Base-by-base conservation (phyloP, 2,797 vertebrate species). In the Chaetophractus vellerosus region DNA sequence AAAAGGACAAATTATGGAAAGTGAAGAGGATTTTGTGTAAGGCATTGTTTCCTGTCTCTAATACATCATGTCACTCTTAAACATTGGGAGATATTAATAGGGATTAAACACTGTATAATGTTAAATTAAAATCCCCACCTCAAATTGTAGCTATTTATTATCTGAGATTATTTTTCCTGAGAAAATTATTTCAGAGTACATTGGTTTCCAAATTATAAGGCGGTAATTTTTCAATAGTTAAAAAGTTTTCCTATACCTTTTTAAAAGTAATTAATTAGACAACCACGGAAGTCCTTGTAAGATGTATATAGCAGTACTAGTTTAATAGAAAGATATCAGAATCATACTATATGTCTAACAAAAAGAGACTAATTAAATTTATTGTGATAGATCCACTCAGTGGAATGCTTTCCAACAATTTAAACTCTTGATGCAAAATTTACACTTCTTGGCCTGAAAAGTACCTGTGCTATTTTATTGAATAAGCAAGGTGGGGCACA, bases 101-200 rank as follows among this genome's bases (percentile, higher is more conserved):
- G 26, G 4, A 50, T 80, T 93, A 83, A 90, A 50, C 36, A 64
- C 38, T 76, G 1, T 6, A 76, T 76, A 61, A 16, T 72, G 12
- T 66, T 76, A 68, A 90, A 74, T 91, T 82, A 82, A 50, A 91
- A 76, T 14, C 68, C 9, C 4, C 1, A 66, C 1, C 24, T 45
- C 28, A 68, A 68, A 3, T 83, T 80, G 68, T 24, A 82, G n/a
- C 7, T 83, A 90, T 71, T 91, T 87, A 48, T 72, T 81, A 64
- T 88, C 78, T 36, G 33, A 80, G 31, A 45, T 41, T 88, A 55
- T 89, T 93, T 93, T 90, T 63, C 26, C 23, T 50, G 28, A 92
- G 26, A 80, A 93, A 85, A 75, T 84, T 80, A 84, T 74, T 95
- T 90, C 28, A 31, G 24, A 66, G 55, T 50, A 84, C n/a, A 63